Conservation (phyloP, 1,140 invertebrate genomes). For the Neotoxoptera formosana region DNA sequence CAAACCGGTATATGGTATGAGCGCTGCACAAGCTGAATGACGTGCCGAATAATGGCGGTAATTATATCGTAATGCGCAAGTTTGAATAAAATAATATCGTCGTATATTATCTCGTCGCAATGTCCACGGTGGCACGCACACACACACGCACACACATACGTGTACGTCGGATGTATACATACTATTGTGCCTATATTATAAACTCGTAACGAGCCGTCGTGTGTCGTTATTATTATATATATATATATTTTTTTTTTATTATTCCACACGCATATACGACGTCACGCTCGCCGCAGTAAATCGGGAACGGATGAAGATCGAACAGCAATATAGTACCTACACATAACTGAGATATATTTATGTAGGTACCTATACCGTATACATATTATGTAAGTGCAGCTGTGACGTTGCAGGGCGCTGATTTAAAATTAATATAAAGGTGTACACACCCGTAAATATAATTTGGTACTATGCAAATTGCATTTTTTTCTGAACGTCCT, state of each 20-base stretch:
- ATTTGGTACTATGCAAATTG: no score
- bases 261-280: background rate
- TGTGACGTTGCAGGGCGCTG: background rate
- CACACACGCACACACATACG: background rate
- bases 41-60: background rate
- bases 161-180: background rate
- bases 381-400: background rate
- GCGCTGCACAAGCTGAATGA: background rate
- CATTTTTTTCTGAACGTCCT: no score
- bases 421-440: background rate
- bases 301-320: background rate
- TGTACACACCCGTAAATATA: background rate
- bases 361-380: no score
- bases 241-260: background rate
- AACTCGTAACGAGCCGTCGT: background rate
- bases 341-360: background rate
- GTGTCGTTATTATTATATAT: background rate
- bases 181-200: background rate
- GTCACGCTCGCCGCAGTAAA: background rate
- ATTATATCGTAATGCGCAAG: slow-evolving; percentile 29
- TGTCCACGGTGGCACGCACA: background rate
- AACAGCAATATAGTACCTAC: background rate
- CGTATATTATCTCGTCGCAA: background rate
- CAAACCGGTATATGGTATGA: background rate
- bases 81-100: background rate